phyloP scores from a whole-genome alignment of 2,888 invertebrate genomes.

The Kuschelorhynchus macadamiae region DNA sequence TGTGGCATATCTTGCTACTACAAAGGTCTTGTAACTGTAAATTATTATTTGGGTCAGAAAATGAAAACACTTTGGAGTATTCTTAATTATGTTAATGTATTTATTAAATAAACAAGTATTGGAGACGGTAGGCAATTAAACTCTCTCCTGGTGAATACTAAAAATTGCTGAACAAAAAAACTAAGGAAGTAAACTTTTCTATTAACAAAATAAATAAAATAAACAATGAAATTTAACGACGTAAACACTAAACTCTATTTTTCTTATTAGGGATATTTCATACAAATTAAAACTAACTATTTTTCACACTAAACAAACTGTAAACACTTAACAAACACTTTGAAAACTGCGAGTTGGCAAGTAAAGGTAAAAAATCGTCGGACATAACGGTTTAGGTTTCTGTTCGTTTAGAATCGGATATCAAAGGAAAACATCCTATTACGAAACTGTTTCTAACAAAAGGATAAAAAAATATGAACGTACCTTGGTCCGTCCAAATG shows the following conservation, averaged over 20 bases:
- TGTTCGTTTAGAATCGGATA: slow-evolving; percentile 52
- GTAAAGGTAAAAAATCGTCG: slow-evolving; percentile 38
- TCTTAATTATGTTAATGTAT: background rate
- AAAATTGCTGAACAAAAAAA: slow-evolving; percentile 25
- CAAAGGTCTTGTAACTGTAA: background rate
- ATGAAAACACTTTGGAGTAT: no score
- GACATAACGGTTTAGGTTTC: slow-evolving; percentile 62
- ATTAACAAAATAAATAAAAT: slow-evolving; percentile 25
- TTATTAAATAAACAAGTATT: slow-evolving; percentile 1
- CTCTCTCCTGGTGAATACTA: slow-evolving; percentile 20
- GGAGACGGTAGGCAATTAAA: background rate
- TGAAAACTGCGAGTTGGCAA: slow-evolving; percentile 35
- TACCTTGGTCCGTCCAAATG: slow-evolving; percentile 88
- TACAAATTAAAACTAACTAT: background rate
- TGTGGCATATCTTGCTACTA: no score
- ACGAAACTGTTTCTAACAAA: slow-evolving; percentile 58
- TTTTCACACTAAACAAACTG: background rate
- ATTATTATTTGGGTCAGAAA: background rate
- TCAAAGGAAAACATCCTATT: slow-evolving; percentile 64
- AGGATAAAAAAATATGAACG: slow-evolving; percentile 63
- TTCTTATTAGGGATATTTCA: slow-evolving; percentile 11
- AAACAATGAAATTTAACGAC: slow-evolving; percentile 26
- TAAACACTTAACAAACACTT: slow-evolving; percentile 14
- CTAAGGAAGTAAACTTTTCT: slow-evolving; percentile 23
- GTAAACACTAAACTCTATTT: slow-evolving; percentile 26